Evolutionary conservation across 2,888 invertebrate genomes (phyloP).

Genomic region (Tetanocera ferruginea): DNA sequence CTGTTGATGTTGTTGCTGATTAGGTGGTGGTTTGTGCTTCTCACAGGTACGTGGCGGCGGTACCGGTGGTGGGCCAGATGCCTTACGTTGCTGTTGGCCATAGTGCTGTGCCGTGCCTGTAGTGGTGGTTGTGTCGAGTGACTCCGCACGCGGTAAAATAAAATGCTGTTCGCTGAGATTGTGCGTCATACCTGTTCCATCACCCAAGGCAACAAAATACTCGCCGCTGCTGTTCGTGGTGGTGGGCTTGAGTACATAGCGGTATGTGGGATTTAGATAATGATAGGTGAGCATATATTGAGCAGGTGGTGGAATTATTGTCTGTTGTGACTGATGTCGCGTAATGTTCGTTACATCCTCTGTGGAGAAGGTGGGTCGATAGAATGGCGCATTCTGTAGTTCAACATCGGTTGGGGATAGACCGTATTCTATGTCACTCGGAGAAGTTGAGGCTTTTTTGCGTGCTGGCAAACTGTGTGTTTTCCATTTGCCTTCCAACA

Average conservation of each 20-base stretch:
- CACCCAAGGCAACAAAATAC: conserved; percentile 79
- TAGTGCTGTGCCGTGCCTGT: neutral
- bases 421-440: conserved; percentile 70
- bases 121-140: conserved; percentile 59
- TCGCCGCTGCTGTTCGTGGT: conserved; percentile 77
- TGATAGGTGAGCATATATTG: conserved; percentile 75
- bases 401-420: conserved; percentile 71
- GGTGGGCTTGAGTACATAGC: conserved; percentile 79
- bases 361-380: conserved; percentile 84
- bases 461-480: conserved; percentile 89
- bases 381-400: conserved; percentile 71
- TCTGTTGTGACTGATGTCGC: conserved; percentile 64
- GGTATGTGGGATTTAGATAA: conserved; percentile 80
- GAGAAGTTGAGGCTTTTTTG: conserved; percentile 80
- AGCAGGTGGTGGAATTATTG: conserved; percentile 70
- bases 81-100: conserved; percentile 49
- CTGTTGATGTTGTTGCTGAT: conserved; percentile 49
- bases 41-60: conserved; percentile 66
- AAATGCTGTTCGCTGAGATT: conserved; percentile 76
- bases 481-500: conserved; percentile 89
- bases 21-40: conserved; percentile 63
- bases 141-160: conserved; percentile 76
- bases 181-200: conserved; percentile 66
- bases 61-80: conserved; percentile 55
- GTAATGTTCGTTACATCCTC: conserved; percentile 77